Evolutionary conservation across 2,797 vertebrate genomes (phyloP), one percentile per base, ranked within the genome.

Genomic region (Parauchenoglanis ngamensis): DNA sequence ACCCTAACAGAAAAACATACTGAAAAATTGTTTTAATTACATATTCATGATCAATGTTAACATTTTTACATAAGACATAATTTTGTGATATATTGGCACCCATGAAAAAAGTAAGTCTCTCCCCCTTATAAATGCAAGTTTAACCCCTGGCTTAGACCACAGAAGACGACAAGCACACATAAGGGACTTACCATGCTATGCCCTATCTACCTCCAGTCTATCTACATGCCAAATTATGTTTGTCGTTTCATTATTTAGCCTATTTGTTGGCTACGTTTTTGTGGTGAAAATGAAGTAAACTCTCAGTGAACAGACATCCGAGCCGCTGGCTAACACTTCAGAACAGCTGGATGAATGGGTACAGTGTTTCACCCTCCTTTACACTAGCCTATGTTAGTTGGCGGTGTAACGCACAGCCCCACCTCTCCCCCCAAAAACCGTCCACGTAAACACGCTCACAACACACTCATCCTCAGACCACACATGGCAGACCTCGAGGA

Each of bases 381-480:
- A 56, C 63, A 57, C 83, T 82, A 49, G 7, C 49, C 49, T 49
- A 49, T 49, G 85, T 57, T 81, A 88, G 85, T n/a, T 63, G 61
- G 84, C 72, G 25, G 67, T 52, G 56, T 57, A 21, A 57, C 52
- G 52, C 76, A 2, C 7, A 90, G 79, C 91, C 92, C 93, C 92
- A 93, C 92, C 44, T 54, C 25, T 31, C 59, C 84, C 61, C 81
- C 59, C 78, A 90, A 86, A 81, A 94, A 94, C 92, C 92, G 94
- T 95, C 95, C 95, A 95, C 95, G 94, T 94, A 95, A 95, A 96
- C 95, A 94, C 90, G 80, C 72, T 35, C 52, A 65, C 12, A 46
- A 68, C 82, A 46, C 59, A 61, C 57, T 65, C 65, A 61, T 40
- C 61, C 81, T 68, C 40, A 67, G 61, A 78, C 72, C 61, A 54